These are phyloP conservation scores for Xylota segnis DNA, from an alignment of 2,888 invertebrate genomes.

Conservation along the genomic window DNA sequence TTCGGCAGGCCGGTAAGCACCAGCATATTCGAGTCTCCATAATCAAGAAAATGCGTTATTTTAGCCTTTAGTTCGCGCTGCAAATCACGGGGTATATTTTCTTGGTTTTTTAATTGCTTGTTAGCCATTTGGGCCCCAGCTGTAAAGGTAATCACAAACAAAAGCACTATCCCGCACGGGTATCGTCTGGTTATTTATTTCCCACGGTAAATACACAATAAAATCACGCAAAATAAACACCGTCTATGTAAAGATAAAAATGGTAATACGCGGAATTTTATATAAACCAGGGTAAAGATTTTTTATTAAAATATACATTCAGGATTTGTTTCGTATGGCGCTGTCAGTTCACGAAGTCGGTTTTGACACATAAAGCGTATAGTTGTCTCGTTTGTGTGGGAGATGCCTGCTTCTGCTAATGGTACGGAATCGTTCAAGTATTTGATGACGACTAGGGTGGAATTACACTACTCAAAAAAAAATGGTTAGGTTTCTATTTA, in stretches of 20 bases:
- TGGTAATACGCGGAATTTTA: conserved; percentile 15
- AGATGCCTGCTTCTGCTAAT: not conserved
- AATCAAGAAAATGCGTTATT: conserved; percentile 79
- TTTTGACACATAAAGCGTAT: conserved; percentile 31
- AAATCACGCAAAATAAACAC: not conserved
- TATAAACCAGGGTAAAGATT: conserved; percentile 42
- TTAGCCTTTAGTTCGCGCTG: conserved; percentile 59
- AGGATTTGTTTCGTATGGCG: conserved; percentile 61
- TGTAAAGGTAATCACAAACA: conserved; percentile 43
- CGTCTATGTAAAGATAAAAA: not conserved
- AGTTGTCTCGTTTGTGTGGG: conserved; percentile 24
- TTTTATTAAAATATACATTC: conserved; percentile 63
- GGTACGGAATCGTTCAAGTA: not conserved
- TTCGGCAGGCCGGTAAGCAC: conserved; percentile 77
- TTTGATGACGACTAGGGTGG: not conserved
- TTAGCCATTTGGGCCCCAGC: conserved; percentile 62
- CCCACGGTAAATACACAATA: not conserved
- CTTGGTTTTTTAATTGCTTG: conserved; percentile 57
- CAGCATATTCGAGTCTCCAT: conserved; percentile 72
- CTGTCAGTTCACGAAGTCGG: conserved; percentile 42
- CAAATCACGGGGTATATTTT: conserved; percentile 56
- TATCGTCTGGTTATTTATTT: not conserved
- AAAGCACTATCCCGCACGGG: conserved; percentile 19
- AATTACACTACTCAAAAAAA: not conserved
- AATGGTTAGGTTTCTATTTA: too few relatives aligned